phyloP scores from a whole-genome alignment of 1,140 invertebrate genomes.

The Nymphalis io region DNA sequence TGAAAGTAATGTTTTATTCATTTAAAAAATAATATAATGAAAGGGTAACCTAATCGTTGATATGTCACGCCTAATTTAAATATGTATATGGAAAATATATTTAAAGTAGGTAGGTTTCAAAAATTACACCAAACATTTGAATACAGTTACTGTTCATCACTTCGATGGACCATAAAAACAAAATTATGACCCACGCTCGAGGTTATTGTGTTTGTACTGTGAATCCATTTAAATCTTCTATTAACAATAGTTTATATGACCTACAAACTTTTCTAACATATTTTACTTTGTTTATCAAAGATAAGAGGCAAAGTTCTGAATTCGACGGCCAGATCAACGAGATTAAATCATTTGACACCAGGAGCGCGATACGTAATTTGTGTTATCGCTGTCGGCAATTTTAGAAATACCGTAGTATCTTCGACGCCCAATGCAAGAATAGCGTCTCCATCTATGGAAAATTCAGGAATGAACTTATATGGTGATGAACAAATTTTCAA shows the following conservation, averaged over 20 bases:
- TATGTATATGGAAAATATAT: conserved; percentile 23
- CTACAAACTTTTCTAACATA: conserved; percentile 48
- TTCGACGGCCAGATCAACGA: conserved; percentile 85
- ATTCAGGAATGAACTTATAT: conserved; percentile 72
- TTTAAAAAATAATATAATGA: not conserved
- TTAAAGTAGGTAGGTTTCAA: conserved; percentile 44
- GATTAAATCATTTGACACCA: conserved; percentile 86
- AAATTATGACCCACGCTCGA: conserved; percentile 74
- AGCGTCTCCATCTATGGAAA: conserved; percentile 73
- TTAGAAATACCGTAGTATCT: conserved; percentile 81
- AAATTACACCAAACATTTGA: conserved; percentile 76
- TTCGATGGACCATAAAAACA: conserved; percentile 78
- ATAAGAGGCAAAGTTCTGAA: conserved; percentile 86
- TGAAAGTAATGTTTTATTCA: not conserved
- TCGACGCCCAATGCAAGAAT: conserved; percentile 77
- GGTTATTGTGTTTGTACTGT: conserved; percentile 61
- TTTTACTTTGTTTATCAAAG: conserved; percentile 67
- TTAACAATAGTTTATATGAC: conserved; percentile 61
- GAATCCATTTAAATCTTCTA: conserved; percentile 71
- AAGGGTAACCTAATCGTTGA: not conserved
- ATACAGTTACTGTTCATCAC: conserved; percentile 77
- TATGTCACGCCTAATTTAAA: conserved; percentile 8
- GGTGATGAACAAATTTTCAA: conserved; percentile 79
- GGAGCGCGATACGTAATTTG: conserved; percentile 92
- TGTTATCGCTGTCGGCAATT: conserved; percentile 87